Base-by-base conservation (phyloP, 2,113 vertebrate genomes). In the Syngnathus scovelli region DNA sequence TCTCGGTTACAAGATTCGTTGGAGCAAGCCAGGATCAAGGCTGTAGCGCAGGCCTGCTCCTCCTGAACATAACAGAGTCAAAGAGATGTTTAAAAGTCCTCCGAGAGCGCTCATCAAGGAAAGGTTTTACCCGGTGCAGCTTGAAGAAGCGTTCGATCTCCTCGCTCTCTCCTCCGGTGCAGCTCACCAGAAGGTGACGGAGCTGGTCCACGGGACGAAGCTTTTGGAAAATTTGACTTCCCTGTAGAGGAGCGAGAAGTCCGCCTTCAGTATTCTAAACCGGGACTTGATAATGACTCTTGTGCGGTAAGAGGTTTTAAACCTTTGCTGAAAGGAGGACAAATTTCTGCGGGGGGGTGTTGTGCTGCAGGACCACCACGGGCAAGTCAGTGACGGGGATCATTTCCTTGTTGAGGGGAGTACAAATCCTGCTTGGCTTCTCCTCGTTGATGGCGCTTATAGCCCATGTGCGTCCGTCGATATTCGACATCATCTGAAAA, bases 71-170 rank as follows among this genome's bases (percentile, higher is more conserved):
- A 83, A 51, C 1, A 61, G 1, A 65, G 4, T 0, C 48, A 61
- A 19, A 56, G 27, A 23, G 64, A 11, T 2, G 9, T 37, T 33
- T n/a, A 33, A 54, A 39, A 36, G 6, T 16, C 1, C 1, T 38
- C 46, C 5, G 9, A 4, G 33, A 37, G 16, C 13, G 11, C 2
- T 43, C 6, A 8, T 39, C 37, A 37, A 52, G 12, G 5, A 44
- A 39, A 5, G 11, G 16, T 19, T 70, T 78, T 88, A 98, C 97
- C 93, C 94, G 91, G 88, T 98, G 94, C 63, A 99, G 86, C 80
- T 98, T 98, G 83, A 98, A 98, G 90, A 98, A 98, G 27, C 95
- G 93, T 75, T 98, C 95, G 13, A 98, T 93, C 23, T 99, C 96
- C 79, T 98, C 96, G 78, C 95, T 95, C 80, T 98, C 96, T 38